Base-by-base conservation (phyloP, 2,888 invertebrate species). In the Sphaerophoria rueppellii region DNA sequence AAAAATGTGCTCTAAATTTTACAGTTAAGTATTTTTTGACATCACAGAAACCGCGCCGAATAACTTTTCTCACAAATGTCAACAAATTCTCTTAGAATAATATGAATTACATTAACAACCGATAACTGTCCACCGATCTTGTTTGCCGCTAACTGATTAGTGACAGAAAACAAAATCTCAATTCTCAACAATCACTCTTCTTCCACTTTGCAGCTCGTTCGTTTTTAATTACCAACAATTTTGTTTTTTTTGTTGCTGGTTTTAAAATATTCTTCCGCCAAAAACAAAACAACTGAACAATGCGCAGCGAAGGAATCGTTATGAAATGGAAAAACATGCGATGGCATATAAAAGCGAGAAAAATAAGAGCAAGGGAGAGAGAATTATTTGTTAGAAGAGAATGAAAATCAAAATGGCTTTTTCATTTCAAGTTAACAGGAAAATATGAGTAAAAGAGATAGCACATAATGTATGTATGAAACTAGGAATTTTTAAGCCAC, bases 101-200 rank as follows among this genome's bases (percentile, higher is more conserved):
- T 60, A 58, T 63, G 46, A 75, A 54, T 79, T 12, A 7, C 7
- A 60, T 60, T 16, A 46, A 52, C 40, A 70, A 87, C 86, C 86
- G 88, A 87, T 86, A 87, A 82, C 87, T 87, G 81, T 87, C 78
- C 87, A 80, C 87, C 85, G 86, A 79, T 87, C 86, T 88, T 87
- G 87, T 86, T 87, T 81, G 72, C 76, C 80, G 74, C 87, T 83
- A 78, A 83, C 80, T 83, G 83, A 83, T 80, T 80, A 79, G 80
- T 61, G 75, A 50, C 72, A 80, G 61, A 24, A 24, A 24, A 24
- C 24, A 24, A 24, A 24, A 24, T 24, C 24, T 1, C 24, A 24
- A 71, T 61, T 75, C 80, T 83, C 75, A 83, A 83, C 83, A 80
- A 80, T 61, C 80, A 71, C 67, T 75, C 71, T 80, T 83, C 80